Evolutionary conservation across 2,113 vertebrate species (phyloP).

Genomic region (Laticauda colubrina): DNA sequence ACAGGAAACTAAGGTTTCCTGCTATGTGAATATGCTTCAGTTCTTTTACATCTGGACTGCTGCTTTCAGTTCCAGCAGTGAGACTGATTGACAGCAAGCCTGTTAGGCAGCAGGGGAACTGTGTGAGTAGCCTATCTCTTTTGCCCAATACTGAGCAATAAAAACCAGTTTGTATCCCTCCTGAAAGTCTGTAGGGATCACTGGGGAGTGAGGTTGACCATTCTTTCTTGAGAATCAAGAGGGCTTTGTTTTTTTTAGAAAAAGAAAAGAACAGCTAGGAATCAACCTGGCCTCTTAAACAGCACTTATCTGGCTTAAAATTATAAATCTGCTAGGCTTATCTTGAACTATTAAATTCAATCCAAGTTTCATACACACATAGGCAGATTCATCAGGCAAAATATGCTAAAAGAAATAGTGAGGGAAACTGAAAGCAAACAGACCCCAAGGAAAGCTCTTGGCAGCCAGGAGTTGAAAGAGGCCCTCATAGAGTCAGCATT

Average conservation of each 20-base stretch:
- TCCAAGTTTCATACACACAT: background rate
- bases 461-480: background rate
- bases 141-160: background rate
- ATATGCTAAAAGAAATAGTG: background rate
- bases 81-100: background rate
- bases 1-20: slow-evolving; percentile 2
- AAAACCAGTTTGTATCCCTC: background rate
- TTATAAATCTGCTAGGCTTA: background rate
- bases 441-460: background rate
- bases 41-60: background rate
- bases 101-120: background rate
- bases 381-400: background rate
- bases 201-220: background rate
- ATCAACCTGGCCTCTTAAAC: background rate
- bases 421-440: background rate
- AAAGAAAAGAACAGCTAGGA: background rate
- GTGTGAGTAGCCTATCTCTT: background rate
- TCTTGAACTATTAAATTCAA: background rate
- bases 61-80: background rate
- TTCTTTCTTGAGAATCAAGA: background rate
- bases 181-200: background rate
- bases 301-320: background rate
- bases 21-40: background rate
- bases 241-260: background rate
- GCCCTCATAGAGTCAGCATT: background rate